A percentile compares a stretch with the other conserved stretches of the same genome.
Conservation (phyloP, 2,113 vertebrate species). For the Mustela nigripes region DNA sequence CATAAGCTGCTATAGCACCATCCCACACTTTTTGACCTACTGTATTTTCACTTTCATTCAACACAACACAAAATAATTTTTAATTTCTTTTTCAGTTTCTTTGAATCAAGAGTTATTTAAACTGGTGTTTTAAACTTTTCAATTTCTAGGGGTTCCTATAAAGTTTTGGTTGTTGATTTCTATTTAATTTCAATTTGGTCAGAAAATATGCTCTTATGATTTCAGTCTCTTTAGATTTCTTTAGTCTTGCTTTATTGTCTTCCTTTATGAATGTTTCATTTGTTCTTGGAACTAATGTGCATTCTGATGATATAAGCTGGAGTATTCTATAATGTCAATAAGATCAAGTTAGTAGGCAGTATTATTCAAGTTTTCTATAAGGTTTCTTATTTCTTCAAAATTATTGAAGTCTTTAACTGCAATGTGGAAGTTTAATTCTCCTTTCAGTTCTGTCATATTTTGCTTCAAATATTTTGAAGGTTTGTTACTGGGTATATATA, state of each 20-base stretch:
- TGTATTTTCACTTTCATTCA: not conserved
- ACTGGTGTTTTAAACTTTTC: not conserved
- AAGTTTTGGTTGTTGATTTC: not conserved
- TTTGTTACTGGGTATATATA: not conserved
- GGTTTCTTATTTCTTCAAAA: not conserved
- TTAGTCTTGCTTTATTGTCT: not conserved
- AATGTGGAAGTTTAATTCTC: not conserved
- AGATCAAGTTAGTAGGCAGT: not conserved
- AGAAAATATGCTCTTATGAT: not conserved
- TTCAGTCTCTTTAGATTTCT: not conserved
- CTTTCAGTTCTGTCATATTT: not conserved
- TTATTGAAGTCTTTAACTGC: not conserved
- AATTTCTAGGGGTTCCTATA: not conserved
- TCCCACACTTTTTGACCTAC: not conserved
- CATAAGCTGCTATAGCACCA: not conserved
- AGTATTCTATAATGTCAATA: not conserved
- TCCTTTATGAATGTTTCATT: not conserved
- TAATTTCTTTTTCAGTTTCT: not conserved
- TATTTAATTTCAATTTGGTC: not conserved
- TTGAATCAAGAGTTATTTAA: conserved; percentile 10
- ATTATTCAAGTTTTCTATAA: not conserved
- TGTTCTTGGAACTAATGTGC: not conserved
- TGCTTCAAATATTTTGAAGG: not conserved
- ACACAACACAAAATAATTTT: not conserved
- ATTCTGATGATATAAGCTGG: not conserved